Conservation (phyloP, 2,797 vertebrate species). For the Muscicapa comitata region DNA sequence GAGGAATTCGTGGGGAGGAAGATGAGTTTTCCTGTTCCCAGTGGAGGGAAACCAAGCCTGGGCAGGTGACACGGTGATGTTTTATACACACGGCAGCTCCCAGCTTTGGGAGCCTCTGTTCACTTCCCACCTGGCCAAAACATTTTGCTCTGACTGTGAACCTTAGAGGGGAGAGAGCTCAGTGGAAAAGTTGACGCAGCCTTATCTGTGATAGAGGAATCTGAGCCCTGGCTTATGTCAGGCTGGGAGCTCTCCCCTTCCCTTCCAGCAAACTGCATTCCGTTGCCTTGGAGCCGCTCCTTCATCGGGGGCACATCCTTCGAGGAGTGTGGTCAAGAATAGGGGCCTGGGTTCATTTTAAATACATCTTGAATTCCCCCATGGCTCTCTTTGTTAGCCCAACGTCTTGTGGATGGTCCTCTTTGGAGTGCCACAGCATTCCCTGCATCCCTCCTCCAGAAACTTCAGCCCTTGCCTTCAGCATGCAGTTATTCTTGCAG, state of each 20-base stretch:
- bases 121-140: slow-evolving; percentile 3
- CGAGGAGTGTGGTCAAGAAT: background rate
- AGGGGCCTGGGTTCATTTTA: background rate
- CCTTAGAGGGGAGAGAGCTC: background rate
- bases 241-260: slow-evolving; percentile 4
- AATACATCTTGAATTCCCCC: background rate
- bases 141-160: background rate
- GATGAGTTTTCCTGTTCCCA: background rate
- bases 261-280: background rate
- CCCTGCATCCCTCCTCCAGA: background rate
- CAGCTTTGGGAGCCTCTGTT: background rate
- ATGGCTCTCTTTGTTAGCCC: background rate
- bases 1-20: background rate
- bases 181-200: slow-evolving; percentile 54
- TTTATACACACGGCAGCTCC: background rate
- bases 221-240: slow-evolving; percentile 37
- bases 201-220: slow-evolving; percentile 44
- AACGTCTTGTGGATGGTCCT: background rate
- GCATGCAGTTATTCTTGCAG: background rate
- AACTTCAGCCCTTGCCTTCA: background rate
- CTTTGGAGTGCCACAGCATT: background rate
- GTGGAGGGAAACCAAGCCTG: background rate
- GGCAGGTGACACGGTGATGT: background rate
- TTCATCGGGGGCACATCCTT: background rate
- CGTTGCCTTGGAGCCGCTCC: background rate